These are phyloP conservation scores for Prinia subflava DNA, from an alignment of 2,113 vertebrate species.

Conservation along the genomic window DNA sequence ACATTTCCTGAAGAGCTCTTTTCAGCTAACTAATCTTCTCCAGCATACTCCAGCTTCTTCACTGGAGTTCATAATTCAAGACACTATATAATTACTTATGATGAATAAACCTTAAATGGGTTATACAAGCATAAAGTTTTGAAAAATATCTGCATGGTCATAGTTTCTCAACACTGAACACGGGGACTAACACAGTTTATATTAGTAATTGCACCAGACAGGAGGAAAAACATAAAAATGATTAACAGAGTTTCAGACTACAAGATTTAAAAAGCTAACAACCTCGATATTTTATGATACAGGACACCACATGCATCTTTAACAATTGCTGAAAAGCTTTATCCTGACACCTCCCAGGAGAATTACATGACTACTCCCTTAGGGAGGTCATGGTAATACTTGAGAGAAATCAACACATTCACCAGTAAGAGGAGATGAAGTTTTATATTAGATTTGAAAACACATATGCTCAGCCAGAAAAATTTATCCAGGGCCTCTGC, in stretches of 20 bases:
- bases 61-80: not conserved
- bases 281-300: not conserved
- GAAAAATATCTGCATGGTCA: not conserved
- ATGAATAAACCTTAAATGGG: not conserved
- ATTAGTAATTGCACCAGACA: not conserved
- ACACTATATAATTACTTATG: not conserved
- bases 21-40: not conserved
- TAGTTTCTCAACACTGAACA: not conserved
- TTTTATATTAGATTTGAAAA: not conserved
- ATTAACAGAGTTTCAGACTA: not conserved
- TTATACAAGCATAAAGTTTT: not conserved
- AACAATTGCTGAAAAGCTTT: not conserved
- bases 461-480: rapidly evolving
- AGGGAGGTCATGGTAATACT: not conserved
- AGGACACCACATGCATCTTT: not conserved
- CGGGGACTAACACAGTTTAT: not conserved
- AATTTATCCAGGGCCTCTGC: not conserved
- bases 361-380: not conserved
- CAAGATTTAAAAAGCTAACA: not conserved
- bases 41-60: not conserved
- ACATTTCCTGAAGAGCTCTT: not conserved
- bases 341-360: not conserved
- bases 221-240: not conserved
- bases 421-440: not conserved
- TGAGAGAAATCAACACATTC: not conserved